Evolutionary conservation across 1,140 invertebrate genomes (phyloP), one percentile per base, ranked within the genome.

Genomic region (Planococcus citri): DNA sequence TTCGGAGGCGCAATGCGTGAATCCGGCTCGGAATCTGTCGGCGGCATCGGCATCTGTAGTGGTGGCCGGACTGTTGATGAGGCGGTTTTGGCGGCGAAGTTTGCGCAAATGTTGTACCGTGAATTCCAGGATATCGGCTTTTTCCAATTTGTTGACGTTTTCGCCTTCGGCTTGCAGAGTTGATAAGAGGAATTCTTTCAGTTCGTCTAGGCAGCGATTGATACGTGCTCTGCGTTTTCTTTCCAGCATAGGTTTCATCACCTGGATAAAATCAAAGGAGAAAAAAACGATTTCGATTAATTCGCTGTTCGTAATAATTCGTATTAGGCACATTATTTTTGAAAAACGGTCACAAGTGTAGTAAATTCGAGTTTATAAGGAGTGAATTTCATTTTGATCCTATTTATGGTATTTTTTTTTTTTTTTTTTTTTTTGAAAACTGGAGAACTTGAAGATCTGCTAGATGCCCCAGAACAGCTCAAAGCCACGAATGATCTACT

Each of bases 171-270:
- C 85, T 72, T 91, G 89, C 10, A 93, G 79, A 38, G 91, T 89
- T 72, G 89, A 87, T 72, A 95, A 87, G 84, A 96, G 93, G 74
- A 97, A 80, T 77, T 92, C 89, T 79, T 96, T 97, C 38, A 97
- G 82, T 76, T 95, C 91, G 77, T 94, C 90, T 75, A 97, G 82
- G 78, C 92, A 96, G 70, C 90, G 87, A 80, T 97, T 97, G 79
- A 97, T 97, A 74, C 95, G 84, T 58, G 93, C 94, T 73, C 95
- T 82, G 72, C 94, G 84, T 80, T 94, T 92, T 75, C 94, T 87
- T 80, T 97, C 95, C 77, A 97, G 84, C 85, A 97, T 89, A 72
- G 95, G 95, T 79, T 97, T 97, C 88, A 92, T 93, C 76, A 93
- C 89, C 83, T 84, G n/a, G n/a, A n/a, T n/a, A 76, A n/a, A n/a